These are phyloP conservation scores for Proterorhinus semilunaris DNA, from an alignment of 2,113 vertebrate genomes.

Conservation along the genomic window DNA sequence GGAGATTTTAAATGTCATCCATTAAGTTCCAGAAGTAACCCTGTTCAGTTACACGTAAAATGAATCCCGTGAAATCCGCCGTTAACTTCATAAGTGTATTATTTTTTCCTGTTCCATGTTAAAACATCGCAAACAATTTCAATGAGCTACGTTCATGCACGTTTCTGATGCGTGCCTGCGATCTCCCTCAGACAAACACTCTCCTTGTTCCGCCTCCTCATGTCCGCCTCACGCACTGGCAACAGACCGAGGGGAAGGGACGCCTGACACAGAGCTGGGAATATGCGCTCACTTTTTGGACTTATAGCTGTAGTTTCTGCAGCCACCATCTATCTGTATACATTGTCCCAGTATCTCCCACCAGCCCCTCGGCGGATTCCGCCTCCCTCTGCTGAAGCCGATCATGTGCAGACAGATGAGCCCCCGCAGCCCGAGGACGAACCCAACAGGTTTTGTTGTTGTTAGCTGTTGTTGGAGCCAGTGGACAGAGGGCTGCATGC, in stretches of 20 bases:
- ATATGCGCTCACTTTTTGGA: constrained; percentile 69
- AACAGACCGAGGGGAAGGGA: neutral
- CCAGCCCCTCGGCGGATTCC: constrained; percentile 40
- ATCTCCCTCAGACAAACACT: neutral
- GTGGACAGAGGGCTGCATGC: too few relatives aligned
- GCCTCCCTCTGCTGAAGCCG: neutral
- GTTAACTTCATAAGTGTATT: too few relatives aligned
- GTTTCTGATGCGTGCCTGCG: neutral
- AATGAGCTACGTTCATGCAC: neutral
- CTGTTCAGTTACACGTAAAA: neutral
- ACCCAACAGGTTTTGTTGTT: constrained; percentile 45
- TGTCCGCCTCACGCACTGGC: neutral
- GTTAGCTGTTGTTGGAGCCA: neutral
- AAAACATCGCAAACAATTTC: too few relatives aligned
- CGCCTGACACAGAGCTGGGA: constrained; percentile 3
- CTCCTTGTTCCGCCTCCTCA: neutral
- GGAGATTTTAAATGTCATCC: neutral
- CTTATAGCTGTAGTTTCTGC: constrained; percentile 48
- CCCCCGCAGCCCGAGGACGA: constrained; percentile 28
- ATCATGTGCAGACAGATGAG: constrained; percentile 36
- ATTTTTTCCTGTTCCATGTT: too few relatives aligned
- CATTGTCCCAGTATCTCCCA: constrained; percentile 63
- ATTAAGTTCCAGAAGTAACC: neutral
- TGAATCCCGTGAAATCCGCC: too few relatives aligned
- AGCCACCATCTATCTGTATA: constrained; percentile 70